Evolutionary conservation across 2,888 invertebrate species (phyloP), one percentile per base, ranked within the genome.

Genomic region (Chaitophorus viminalis): DNA sequence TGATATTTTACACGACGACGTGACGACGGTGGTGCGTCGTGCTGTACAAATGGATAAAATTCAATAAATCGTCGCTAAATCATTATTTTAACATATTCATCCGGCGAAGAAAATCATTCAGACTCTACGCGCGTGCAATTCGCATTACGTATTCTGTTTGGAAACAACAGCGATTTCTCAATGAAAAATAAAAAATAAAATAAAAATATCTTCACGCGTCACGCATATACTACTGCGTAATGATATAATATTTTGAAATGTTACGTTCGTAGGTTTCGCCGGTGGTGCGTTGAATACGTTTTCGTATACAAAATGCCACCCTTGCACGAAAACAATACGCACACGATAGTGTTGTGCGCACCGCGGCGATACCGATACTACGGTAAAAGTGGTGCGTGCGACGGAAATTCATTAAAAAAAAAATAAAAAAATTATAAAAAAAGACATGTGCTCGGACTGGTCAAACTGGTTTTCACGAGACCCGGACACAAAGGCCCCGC

Each of bases 401-500:
- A 18, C 31, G 70, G 70, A 36, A 36, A 74, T 36, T 36, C 21
- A 21, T 74, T 36, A 21, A 36, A 33, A 36, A 74, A 72, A 74
- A 8, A 68, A 68, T n/a, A n/a, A n/a, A n/a, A n/a, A n/a, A n/a
- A n/a, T n/a, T n/a, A n/a, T n/a, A n/a, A 68, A 74, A 21, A 36
- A 72, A 72, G 39, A 52, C 14, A 36, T 87, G 81, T 46, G 79
- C 60, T 81, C 72, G 87, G 87, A 81, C 87, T 87, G 87, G 87
- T 87, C 87, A 87, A 87, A 87, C 87, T 87, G 87, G 87, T 87
- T 87, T 81, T 31, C 39, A 18, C 81, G 5, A 18, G 54, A 29
- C 29, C 68, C 36, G 86, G 81, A 87, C 87, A 87, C 87, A 87
- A 87, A 81, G 87, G 79, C 60, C 72, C 60, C 72, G 25, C 72